A percentile compares a stretch with the other conserved stretches of the same genome.
Evolutionary conservation across 2,888 invertebrate genomes (phyloP).

Genomic region (Dicranocentrus wangi): DNA sequence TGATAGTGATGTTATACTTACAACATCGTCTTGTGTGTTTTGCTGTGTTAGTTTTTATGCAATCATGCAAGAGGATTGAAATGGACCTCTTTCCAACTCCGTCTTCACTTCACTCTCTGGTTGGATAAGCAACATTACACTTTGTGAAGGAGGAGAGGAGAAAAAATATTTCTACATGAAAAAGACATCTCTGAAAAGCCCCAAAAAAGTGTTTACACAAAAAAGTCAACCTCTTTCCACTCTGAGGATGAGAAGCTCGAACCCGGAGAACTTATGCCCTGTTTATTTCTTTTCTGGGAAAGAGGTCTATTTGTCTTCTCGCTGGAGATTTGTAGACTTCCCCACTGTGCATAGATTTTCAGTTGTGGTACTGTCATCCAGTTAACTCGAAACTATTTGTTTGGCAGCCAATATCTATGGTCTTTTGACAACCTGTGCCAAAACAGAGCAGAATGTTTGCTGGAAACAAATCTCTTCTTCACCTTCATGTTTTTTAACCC

Average conservation of each 20-base stretch:
- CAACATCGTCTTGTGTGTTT: too few species aligned
- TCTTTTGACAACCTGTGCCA: conserved; percentile 35
- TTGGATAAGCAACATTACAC: conserved; percentile 4
- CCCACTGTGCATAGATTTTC: too few species aligned
- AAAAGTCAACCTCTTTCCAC: conserved; percentile 27
- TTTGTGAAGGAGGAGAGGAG: not conserved
- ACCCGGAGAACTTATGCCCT: not conserved
- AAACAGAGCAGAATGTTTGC: conserved; percentile 2
- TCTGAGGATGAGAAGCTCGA: not conserved
- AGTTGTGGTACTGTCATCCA: too few species aligned
- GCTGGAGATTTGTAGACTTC: conserved; percentile 1
- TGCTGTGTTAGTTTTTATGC: not conserved
- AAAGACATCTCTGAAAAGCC: not conserved
- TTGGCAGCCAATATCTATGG: not conserved
- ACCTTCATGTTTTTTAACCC: not conserved
- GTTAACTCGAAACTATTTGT: not conserved
- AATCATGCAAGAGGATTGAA: conserved; percentile 12
- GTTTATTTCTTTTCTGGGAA: conserved; percentile 37
- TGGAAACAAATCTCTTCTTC: conserved; percentile 1
- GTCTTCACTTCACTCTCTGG: not conserved
- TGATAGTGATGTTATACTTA: not conserved
- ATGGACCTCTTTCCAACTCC: conserved; percentile 6
- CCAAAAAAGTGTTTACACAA: conserved; percentile 26
- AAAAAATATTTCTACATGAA: conserved; percentile 12
- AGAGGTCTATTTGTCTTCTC: not conserved